Conservation (phyloP, 1,140 invertebrate genomes). For the Procambarus virginalis region DNA sequence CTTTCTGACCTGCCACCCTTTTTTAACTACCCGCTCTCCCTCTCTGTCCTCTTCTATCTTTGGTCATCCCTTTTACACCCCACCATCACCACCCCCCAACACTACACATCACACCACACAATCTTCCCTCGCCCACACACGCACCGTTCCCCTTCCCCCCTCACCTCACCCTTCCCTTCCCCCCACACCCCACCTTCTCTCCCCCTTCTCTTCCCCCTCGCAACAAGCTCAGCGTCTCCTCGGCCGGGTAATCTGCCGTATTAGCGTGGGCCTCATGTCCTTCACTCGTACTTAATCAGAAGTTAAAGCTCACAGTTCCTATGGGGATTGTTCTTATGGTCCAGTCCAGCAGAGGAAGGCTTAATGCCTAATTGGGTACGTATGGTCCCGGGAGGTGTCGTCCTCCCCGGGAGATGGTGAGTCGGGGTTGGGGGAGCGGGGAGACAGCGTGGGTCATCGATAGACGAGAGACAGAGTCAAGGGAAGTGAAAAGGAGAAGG, state of each 20-base stretch:
- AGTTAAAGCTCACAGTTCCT: constrained; percentile 60
- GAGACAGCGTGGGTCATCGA: background rate
- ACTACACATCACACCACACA: background rate
- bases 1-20: too few species aligned
- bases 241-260: constrained; percentile 47
- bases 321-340: constrained; percentile 60
- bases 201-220: background rate
- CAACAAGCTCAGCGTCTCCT: background rate
- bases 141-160: background rate
- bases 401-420: background rate
- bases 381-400: constrained; percentile 52
- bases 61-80: too few species aligned
- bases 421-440: background rate
- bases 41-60: too few species aligned
- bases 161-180: background rate
- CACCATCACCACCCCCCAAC: background rate
- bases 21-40: too few species aligned
- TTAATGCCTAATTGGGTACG: constrained; percentile 65
- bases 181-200: background rate
- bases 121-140: background rate
- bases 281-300: constrained; percentile 63
- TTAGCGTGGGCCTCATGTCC: constrained; percentile 62
- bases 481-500: background rate
- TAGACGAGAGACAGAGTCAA: background rate
- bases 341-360: constrained; percentile 52